Base-by-base conservation (phyloP, 2,888 invertebrate species). In the Ditylenchus weischeri region DNA sequence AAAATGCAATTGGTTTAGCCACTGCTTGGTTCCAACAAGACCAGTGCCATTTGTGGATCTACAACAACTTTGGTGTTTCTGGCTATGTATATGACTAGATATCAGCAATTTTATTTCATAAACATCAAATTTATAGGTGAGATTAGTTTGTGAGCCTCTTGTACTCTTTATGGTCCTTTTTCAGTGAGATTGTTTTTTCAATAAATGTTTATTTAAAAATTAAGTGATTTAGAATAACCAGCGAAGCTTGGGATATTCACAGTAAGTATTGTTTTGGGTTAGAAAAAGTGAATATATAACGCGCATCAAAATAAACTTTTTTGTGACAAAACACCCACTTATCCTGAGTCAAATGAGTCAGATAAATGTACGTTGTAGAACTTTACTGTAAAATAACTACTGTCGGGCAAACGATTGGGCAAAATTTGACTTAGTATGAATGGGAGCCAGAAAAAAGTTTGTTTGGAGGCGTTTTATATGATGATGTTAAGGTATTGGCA, bases 211-310 rank as follows among this genome's bases (percentile, higher is more conserved):
- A 43, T 43, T 13, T 43, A 43, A 6, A 43, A 10, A 43, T 43
- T 3, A 43, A 6, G 11, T 43, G 43, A 15, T 43, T 15, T 43
- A 43, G 43, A 59, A 65, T 81, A 23, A 47, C 69, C 18, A 66
- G 77, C 13, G 79, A 81, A 57, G 50, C 71, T 10, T 35, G 70
- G 11, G 80, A 80, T 50, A 76, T 81, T 35, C 69, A 69, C 43
- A 65, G 54, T 54, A 54, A 54, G 8, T n/a, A 21, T 13, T 11
- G 2, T 6, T 29, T 21, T 54, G 2, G 54, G 1, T 23, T 54
- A 54, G 15, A 21, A n/a, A 54, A 15, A 54, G 23, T 23, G 18
- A 50, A 50, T 23, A 54, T 15, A n/a, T n/a, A n/a, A n/a, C n/a
- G n/a, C n/a, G n/a, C n/a, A n/a, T n/a, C n/a, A n/a, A n/a, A n/a